Conservation (phyloP, 2,113 vertebrate genomes). For the Trematomus loennbergii region DNA sequence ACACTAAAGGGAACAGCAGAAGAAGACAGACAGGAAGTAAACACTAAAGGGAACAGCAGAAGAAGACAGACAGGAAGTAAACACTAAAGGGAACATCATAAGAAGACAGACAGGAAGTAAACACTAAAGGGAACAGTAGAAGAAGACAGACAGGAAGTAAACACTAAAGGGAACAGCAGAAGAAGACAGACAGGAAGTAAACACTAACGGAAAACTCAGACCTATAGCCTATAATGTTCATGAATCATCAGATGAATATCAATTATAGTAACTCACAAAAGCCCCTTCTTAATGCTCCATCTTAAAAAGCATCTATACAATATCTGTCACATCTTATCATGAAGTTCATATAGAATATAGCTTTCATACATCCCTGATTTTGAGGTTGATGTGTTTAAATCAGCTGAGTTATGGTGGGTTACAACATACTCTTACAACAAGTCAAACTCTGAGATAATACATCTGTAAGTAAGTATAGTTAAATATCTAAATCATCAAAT, state of each 20-base stretch:
- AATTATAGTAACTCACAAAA: background rate
- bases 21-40: too few relatives aligned
- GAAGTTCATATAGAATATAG: background rate
- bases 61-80: too few relatives aligned
- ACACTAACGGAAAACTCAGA: background rate
- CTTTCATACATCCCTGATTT: background rate
- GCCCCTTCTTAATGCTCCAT: background rate
- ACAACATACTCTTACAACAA: background rate
- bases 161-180: too few relatives aligned
- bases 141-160: too few relatives aligned
- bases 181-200: too few relatives aligned
- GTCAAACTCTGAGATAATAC: background rate
- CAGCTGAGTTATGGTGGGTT: background rate
- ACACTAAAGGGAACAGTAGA: too few relatives aligned
- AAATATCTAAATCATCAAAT: constrained; percentile 6
- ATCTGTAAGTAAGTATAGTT: background rate
- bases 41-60: too few relatives aligned
- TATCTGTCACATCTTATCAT: too few relatives aligned
- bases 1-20: too few relatives aligned
- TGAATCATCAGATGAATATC: background rate
- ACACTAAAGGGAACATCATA: too few relatives aligned
- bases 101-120: too few relatives aligned
- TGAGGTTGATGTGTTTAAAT: background rate
- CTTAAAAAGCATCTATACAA: background rate
- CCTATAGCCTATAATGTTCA: background rate